These are phyloP conservation scores for Ctenosaura bakeri DNA, from an alignment of 2,797 vertebrate species.

Conservation along the genomic window DNA sequence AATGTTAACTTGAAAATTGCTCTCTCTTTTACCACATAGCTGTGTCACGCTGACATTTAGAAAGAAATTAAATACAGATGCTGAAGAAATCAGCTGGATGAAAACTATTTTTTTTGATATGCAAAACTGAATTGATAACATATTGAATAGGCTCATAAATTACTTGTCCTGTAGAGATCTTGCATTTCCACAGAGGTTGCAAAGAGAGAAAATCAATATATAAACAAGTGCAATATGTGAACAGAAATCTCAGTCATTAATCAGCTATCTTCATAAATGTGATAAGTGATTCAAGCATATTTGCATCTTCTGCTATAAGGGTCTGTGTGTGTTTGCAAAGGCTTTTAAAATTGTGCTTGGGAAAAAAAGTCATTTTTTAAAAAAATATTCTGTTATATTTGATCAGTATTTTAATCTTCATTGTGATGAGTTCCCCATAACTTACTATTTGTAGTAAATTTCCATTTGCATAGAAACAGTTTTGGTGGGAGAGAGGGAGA, in stretches of 20 bases:
- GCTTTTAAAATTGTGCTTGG: slow-evolving; percentile 4
- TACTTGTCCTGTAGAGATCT: not conserved
- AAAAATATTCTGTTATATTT: not conserved
- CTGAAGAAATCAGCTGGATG: slow-evolving; percentile 31
- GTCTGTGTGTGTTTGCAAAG: slow-evolving; percentile 22
- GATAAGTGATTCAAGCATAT: slow-evolving; percentile 9
- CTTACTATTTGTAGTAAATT: not conserved
- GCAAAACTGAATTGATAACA: slow-evolving; percentile 46
- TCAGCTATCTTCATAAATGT: not conserved
- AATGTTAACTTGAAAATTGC: slow-evolving; percentile 38
- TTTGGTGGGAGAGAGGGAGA: not conserved
- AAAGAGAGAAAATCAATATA: slow-evolving; percentile 30
- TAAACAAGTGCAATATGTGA: slow-evolving; percentile 28
- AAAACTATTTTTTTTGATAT: slow-evolving; percentile 25
- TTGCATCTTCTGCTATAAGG: not conserved
- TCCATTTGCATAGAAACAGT: not conserved
- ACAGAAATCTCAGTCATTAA: slow-evolving; percentile 27
- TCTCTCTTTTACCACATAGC: slow-evolving; percentile 22
- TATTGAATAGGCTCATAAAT: slow-evolving; percentile 29
- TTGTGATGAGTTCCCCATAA: not conserved
- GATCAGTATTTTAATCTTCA: not conserved
- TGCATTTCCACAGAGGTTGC: not conserved
- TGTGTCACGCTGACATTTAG: slow-evolving; percentile 42
- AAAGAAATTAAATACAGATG: slow-evolving; percentile 44
- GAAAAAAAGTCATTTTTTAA: slow-evolving; percentile 26